A percentile compares a stretch with the other conserved stretches of the same genome.
Evolutionary conservation across 2,888 invertebrate genomes (phyloP).

Genomic region (Coremacera marginata): DNA sequence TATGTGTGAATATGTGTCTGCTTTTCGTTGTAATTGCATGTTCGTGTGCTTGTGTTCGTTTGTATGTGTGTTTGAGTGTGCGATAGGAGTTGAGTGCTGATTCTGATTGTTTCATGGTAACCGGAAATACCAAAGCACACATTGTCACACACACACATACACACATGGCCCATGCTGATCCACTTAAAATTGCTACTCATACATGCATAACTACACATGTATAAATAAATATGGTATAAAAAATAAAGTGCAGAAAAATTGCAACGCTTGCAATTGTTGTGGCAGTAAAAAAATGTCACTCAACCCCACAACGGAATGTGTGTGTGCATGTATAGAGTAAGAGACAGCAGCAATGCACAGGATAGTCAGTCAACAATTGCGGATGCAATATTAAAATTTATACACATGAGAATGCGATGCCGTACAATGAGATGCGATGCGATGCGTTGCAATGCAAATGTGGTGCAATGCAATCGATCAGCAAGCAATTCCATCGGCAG

Average conservation of each 20-base stretch:
- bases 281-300: constrained; percentile 9
- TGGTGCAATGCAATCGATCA: constrained; percentile 13
- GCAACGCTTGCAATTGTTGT: constrained; percentile 9
- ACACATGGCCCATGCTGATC: too few relatives aligned
- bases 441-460: background rate
- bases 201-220: background rate
- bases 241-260: constrained; percentile 13
- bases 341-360: background rate
- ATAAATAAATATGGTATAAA: constrained; percentile 6
- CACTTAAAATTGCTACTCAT: constrained; percentile 25
- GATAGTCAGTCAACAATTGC: constrained; percentile 16
- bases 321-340: background rate
- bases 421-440: background rate
- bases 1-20: background rate
- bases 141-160: background rate
- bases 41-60: constrained; percentile 17
- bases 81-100: constrained; percentile 12
- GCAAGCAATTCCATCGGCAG: constrained; percentile 7
- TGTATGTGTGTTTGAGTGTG: constrained; percentile 16
- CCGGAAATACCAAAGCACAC: constrained; percentile 42
- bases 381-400: constrained; percentile 33
- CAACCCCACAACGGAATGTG: constrained; percentile 2
- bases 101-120: constrained; percentile 44
- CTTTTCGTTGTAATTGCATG: background rate
- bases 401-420: constrained; percentile 14